These are phyloP conservation scores for Hemiscyllium ocellatum DNA, from an alignment of 2,113 vertebrate species.

Conservation along the genomic window DNA sequence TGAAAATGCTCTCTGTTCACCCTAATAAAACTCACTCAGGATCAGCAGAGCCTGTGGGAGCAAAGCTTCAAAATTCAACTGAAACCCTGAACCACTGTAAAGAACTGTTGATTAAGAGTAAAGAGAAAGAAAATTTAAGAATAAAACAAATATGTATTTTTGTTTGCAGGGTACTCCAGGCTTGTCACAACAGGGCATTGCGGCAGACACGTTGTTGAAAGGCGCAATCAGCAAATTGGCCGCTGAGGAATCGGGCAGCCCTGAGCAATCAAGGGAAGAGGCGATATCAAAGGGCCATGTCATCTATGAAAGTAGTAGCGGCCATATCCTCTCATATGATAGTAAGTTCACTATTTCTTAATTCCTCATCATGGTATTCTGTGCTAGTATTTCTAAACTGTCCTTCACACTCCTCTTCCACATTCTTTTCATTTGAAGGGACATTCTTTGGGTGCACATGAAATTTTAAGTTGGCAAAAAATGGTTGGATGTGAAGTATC, in stretches of 20 bases:
- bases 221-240: conserved; percentile 79
- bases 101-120: not conserved
- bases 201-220: conserved; percentile 78
- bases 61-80: not conserved
- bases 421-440: not conserved
- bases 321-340: conserved; percentile 89
- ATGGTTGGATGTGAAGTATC: not conserved
- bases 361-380: not conserved
- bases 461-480: not conserved
- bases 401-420: not conserved
- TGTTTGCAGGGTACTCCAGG: conserved; percentile 79
- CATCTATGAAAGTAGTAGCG: conserved; percentile 93
- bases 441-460: not conserved
- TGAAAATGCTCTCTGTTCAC: not conserved
- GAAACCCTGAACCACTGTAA: too few species aligned
- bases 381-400: not conserved
- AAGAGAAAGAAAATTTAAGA: not conserved
- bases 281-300: conserved; percentile 82
- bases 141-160: not conserved
- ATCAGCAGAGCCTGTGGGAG: not conserved
- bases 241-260: conserved; percentile 73
- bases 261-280: conserved; percentile 80
- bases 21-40: not conserved
- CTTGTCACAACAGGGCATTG: conserved; percentile 74
- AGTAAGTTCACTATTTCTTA: conserved; percentile 58